Conservation (phyloP, 2,888 invertebrate species). For the Coleophora flavipennella region DNA sequence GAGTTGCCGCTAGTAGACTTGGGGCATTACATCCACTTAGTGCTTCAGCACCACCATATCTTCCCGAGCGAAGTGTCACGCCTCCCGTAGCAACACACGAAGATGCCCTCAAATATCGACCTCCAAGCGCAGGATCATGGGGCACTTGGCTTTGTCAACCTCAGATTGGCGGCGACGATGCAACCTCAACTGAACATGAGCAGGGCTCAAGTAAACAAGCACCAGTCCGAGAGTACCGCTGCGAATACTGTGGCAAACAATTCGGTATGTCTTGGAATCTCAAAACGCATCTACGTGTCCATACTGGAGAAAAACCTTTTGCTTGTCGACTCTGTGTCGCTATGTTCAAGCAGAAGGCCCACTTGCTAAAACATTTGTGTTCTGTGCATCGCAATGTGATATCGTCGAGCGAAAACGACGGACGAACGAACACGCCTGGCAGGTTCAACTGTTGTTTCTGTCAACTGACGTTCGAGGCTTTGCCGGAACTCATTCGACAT, state of each 20-base stretch:
- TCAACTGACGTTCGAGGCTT: constrained; percentile 86
- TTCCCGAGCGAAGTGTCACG: constrained; percentile 75
- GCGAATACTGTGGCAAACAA: constrained; percentile 91
- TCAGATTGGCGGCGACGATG: constrained; percentile 71
- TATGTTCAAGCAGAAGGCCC: constrained; percentile 94
- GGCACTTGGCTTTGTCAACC: constrained; percentile 79
- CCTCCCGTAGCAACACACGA: constrained; percentile 74
- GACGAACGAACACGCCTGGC: constrained; percentile 73
- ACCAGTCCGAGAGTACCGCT: constrained; percentile 87
- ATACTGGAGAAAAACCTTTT: constrained; percentile 91
- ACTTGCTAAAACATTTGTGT: constrained; percentile 88
- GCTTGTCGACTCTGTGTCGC: constrained; percentile 91
- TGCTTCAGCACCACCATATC: constrained; percentile 81
- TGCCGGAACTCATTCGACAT: constrained; percentile 89
- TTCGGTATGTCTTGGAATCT: constrained; percentile 95
- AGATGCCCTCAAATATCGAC: constrained; percentile 74
- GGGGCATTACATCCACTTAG: constrained; percentile 76
- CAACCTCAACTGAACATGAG: constrained; percentile 62
- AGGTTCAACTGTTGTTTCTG: constrained; percentile 92
- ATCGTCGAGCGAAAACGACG: constrained; percentile 84
- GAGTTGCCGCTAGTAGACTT: constrained; percentile 65
- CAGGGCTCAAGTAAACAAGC: constrained; percentile 71
- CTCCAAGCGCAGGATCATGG: constrained; percentile 82
- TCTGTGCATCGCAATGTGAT: constrained; percentile 92
- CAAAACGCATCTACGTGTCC: constrained; percentile 89